Percentiles rank a stretch among this genome's conserved stretches.
phyloP scores from a whole-genome alignment of 2,797 vertebrate genomes.

The Apogon hyalosoma region DNA sequence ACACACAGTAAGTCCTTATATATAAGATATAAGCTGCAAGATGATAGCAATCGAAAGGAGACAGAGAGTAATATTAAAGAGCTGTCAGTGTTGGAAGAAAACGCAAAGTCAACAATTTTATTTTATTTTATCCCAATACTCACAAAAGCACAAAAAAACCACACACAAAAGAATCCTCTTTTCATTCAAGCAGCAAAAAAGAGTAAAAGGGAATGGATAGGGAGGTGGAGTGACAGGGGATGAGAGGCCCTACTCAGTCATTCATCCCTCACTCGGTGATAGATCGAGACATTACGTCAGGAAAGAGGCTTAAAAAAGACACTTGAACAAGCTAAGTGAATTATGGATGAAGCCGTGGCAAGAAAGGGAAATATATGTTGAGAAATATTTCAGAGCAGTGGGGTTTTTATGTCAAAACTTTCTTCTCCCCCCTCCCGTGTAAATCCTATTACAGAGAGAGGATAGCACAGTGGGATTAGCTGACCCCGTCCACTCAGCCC shows the following conservation, averaged over 20 bases:
- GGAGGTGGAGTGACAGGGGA: slow-evolving; percentile 3
- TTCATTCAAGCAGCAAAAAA: slow-evolving; percentile 4
- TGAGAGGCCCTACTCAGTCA: slow-evolving; percentile 56
- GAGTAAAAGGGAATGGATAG: slow-evolving; percentile 3
- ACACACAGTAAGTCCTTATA: too few species aligned
- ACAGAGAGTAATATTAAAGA: slow-evolving; percentile 27
- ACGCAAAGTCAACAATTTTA: slow-evolving; percentile 23
- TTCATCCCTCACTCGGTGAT: slow-evolving; percentile 59
- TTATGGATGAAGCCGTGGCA: slow-evolving; percentile 61
- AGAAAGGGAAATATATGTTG: slow-evolving; percentile 51
- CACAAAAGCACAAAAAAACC: slow-evolving; percentile 2
- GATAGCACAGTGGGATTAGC: slow-evolving; percentile 49
- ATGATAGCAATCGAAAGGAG: slow-evolving; percentile 16
- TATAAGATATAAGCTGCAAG: too few species aligned
- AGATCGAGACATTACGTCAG: slow-evolving; percentile 60
- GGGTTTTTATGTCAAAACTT: slow-evolving; percentile 31
- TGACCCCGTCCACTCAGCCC: slow-evolving; percentile 40
- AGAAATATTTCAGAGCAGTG: slow-evolving; percentile 59
- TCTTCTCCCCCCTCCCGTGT: slow-evolving; percentile 8
- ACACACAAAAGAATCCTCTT: slow-evolving; percentile 12
- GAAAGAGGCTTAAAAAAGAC: slow-evolving; percentile 63
- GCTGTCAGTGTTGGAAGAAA: slow-evolving; percentile 20
- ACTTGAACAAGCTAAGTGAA: slow-evolving; percentile 64
- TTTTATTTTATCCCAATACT: slow-evolving; percentile 17
- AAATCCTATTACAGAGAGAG: slow-evolving; percentile 64